Evolutionary conservation across 1,140 invertebrate genomes (phyloP).

Genomic region (Drosophila ironensis): DNA sequence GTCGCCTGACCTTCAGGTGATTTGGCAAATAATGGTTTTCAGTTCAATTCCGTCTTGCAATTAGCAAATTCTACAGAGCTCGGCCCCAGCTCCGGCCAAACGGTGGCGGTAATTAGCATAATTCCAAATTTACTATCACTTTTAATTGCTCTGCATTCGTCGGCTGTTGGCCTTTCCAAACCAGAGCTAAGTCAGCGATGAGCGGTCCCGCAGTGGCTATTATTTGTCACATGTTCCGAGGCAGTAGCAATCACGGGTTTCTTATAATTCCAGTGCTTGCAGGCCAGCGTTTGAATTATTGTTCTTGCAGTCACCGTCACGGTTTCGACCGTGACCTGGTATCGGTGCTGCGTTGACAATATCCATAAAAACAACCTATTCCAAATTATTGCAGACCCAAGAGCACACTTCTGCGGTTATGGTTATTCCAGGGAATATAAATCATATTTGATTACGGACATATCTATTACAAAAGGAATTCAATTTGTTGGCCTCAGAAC

Average conservation of each 20-base stretch:
- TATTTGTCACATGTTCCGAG: slow-evolving; percentile 22
- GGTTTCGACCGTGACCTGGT: slow-evolving; percentile 8
- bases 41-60: slow-evolving; percentile 64
- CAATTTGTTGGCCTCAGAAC: too few species aligned
- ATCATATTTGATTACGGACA: too few species aligned
- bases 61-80: slow-evolving; percentile 53
- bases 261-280: background rate
- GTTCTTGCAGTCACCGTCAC: background rate
- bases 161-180: slow-evolving; percentile 56
- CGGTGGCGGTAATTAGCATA: slow-evolving; percentile 64
- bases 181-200: slow-evolving; percentile 12
- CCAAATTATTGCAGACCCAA: too few species aligned
- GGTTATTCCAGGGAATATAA: too few species aligned
- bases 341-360: background rate
- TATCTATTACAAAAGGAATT: too few species aligned
- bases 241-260: slow-evolving; percentile 12
- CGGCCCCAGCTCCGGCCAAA: slow-evolving; percentile 22
- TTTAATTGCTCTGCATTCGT: slow-evolving; percentile 63
- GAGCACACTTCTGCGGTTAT: too few species aligned
- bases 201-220: background rate
- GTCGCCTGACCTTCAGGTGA: slow-evolving; percentile 44
- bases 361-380: background rate
- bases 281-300: background rate
- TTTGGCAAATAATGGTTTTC: slow-evolving; percentile 58
- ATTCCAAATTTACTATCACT: slow-evolving; percentile 67